Evolutionary conservation across 1,140 invertebrate genomes (phyloP), one percentile per base, ranked within the genome.

Genomic region (Anastatus disparis): DNA sequence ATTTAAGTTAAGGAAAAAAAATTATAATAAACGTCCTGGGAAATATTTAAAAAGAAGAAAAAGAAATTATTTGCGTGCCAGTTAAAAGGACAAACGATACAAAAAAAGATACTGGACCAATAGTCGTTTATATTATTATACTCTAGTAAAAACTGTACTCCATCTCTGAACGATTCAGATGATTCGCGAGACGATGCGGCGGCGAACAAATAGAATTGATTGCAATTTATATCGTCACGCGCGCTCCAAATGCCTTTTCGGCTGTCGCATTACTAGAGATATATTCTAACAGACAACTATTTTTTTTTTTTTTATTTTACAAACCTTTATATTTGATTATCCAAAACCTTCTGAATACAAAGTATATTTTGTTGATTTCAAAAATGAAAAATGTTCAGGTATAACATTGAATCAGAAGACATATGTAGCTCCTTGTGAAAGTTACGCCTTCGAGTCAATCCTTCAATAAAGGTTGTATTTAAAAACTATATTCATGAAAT

Each of bases 41-140:
- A n/a, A n/a, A n/a, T n/a, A n/a, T n/a, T n/a, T n/a, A 50, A 17
- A n/a, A 26, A 24, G 31, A 40, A 13, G 2, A 22, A 15, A 20
- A 17, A 27, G 22, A 44, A 29, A 15, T 26, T 56, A 1, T 38
- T 66, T 24, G 52, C 38, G 40, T 56, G 40, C 46, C 53, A 13
- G 50, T 27, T 64, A 64, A 63, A 63, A 52, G 26, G 62, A 64
- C 27, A 64, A 27, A 29, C 48, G 48, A 64, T 64, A 52, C 29
- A 40, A 38, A 64, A 50, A 38, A 7, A 24, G 15, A 61, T 24
- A 15, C 9, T 24, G 42, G 58, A 20, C 24, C 17, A 15, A 10
- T 59, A 9, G 40, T 24, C 4, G 4, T 59, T 6, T 38, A 10
- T 24, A 24, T 42, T 12, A 4, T 38, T 40, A 24, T 31, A 6